Evolutionary conservation across 2,888 invertebrate species (phyloP).

Genomic region (Archips crataeganus): DNA sequence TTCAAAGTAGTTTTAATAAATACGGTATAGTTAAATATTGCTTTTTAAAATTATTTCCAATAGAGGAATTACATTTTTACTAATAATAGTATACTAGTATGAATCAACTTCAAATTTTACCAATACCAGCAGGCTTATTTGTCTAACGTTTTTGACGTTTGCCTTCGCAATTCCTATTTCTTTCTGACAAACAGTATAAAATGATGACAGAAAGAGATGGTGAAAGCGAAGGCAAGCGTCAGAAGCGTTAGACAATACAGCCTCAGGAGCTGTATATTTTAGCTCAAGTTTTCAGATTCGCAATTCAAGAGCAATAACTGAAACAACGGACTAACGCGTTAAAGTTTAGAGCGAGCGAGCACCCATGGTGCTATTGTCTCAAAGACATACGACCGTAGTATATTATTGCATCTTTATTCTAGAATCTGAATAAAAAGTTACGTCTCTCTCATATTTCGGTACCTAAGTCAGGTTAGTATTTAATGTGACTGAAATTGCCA

Average conservation of each 20-base stretch:
- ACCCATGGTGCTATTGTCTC: too few species aligned
- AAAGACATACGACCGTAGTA: background rate
- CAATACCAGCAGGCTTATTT: background rate
- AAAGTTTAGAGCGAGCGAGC: background rate
- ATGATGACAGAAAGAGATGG: too few species aligned
- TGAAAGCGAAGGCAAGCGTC: too few species aligned
- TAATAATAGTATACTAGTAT: constrained; percentile 12
- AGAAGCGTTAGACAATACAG: too few species aligned
- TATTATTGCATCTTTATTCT: too few species aligned
- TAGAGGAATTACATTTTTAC: constrained; percentile 12
- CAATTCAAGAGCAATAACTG: background rate
- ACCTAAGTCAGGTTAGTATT: background rate
- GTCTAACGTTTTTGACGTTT: too few species aligned
- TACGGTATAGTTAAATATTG: constrained; percentile 41
- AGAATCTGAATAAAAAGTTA: too few species aligned
- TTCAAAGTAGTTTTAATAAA: constrained; percentile 45
- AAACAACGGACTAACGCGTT: background rate
- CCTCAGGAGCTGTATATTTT: background rate
- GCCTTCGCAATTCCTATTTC: too few species aligned
- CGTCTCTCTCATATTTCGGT: too few species aligned
- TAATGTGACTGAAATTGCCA: background rate
- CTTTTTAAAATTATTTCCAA: constrained; percentile 40
- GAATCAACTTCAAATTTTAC: constrained; percentile 20
- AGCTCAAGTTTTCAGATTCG: background rate
- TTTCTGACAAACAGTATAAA: too few species aligned